Base-by-base conservation (phyloP, 1,140 invertebrate genomes). In the Metopolophium dirhodum region DNA sequence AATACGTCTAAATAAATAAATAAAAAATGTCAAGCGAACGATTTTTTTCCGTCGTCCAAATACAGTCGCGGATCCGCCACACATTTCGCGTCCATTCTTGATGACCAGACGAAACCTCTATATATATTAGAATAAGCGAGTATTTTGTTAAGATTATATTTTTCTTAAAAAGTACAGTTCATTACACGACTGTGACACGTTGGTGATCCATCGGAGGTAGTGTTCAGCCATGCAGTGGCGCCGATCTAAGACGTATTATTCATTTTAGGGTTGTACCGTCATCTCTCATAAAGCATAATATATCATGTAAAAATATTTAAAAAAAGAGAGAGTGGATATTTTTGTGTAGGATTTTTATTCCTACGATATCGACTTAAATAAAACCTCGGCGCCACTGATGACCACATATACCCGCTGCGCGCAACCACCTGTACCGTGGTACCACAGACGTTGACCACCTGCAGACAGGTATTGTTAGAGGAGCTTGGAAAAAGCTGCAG, bases 121-220 rank as follows among this genome's bases (percentile, higher is more conserved):
- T n/a, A 35, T 54, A 51, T 57, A 57, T 89, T 89, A 89, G 87
- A 89, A 57, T 89, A 89, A 89, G 87, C 87, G 35, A 89, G 49
- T 37, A 89, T 26, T 30, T 54, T 89, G 49, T 89, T 89, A 89
- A 89, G 54, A 41, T 77, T 18, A 77, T 18, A 77, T 77, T 77
- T 77, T n/a, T 77, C 30, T n/a, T 23, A 23, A 37, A 54, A 89
- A 45, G 22, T 85, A 85, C 23, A 45, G 37, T 85, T 45, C 4
- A 85, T 85, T 26, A 85, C 37, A 85, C 23, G 2, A 77, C 61
- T 77, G 23, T 30, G 26, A 45, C 8, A 85, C 23, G 9, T 77
- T 18, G 30, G 37, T 2, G 9, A 26, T 41, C 83, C 35, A 41
- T 85, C 41, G 41, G 41, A 11, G 83, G 9, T 23, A 26, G 3